Evolutionary conservation across 2,888 invertebrate genomes (phyloP), one percentile per base, ranked within the genome.

Genomic region (Macrophya alboannulata): DNA sequence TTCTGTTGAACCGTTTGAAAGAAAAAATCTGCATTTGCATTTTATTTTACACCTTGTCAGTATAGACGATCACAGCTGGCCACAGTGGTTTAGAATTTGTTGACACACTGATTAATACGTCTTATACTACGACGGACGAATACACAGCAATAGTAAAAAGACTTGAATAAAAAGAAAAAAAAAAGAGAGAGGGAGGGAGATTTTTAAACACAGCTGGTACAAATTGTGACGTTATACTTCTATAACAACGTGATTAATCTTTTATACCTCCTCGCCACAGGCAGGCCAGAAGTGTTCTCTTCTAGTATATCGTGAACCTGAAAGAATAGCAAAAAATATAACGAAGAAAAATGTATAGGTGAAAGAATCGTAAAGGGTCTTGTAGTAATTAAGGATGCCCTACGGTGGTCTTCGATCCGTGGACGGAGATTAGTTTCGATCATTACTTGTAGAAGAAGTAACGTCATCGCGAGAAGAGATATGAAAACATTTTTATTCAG

Each of bases 41-140:
- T 12, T 25, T 12, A 48, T 48, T n/a, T 6, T 15, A 51, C 48
- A 76, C 48, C 15, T 76, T 31, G 6, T n/a, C 17, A 37, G 31
- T 51, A 51, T 37, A 51, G 17, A 37, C 17, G n/a, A 77, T 74
- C 74, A n/a, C 12, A 25, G 45, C n/a, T 74, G 8, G 10, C 45
- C 74, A 12, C 15, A 68, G 68, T 68, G 37, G 25, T 12, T 62
- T 31, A 45, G 8, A 25, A 51, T 21, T 76, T 48, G 48, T 25
- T 48, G 76, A 76, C 48, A 76, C 45, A 48, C 51, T 48, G 21
- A 76, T 48, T 45, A n/a, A 76, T 76, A 25, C 76, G 76, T 76
- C 1, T 31, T 31, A 48, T 76, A n/a, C n/a, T 17, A 51, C 25
- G 76, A n/a, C 12, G 37, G 8, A 48, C 48, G 48, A 25, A 17